Evolutionary conservation across 2,888 invertebrate species (phyloP).

Genomic region (Drosophila phalerata): DNA sequence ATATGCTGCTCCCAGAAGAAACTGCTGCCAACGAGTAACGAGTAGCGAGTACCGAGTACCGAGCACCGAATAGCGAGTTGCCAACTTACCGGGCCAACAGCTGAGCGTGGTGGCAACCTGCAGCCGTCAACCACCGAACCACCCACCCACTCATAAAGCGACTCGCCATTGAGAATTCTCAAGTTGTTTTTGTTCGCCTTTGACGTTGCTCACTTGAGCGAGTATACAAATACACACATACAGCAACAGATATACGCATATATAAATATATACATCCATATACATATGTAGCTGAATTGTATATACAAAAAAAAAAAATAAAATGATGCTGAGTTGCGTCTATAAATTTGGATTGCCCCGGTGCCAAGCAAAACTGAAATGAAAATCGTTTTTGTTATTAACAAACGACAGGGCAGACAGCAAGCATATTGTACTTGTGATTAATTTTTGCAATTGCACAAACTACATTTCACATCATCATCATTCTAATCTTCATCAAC

Average conservation of each 20-base stretch:
- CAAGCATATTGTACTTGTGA: conserved; percentile 24
- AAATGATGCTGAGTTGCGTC: conserved; percentile 50
- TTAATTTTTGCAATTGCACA: conserved; percentile 58
- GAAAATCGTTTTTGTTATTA: conserved; percentile 63
- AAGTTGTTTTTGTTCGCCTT: conserved; percentile 44
- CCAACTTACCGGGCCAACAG: conserved; percentile 52
- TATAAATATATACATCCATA: not conserved
- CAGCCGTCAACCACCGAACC: conserved; percentile 43
- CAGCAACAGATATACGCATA: conserved; percentile 9
- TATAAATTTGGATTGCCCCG: conserved; percentile 63
- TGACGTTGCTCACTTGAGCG: conserved; percentile 55
- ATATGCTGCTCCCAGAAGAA: conserved; percentile 11
- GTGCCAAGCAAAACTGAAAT: conserved; percentile 54
- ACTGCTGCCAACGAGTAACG: conserved; percentile 3
- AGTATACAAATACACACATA: conserved; percentile 16
- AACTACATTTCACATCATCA: conserved; percentile 35
- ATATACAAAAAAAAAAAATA: too few relatives aligned
- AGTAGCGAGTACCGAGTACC: not conserved
- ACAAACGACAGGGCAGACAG: conserved; percentile 45
- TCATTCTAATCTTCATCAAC: conserved; percentile 15
- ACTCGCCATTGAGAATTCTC: conserved; percentile 72
- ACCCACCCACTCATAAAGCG: conserved; percentile 54
- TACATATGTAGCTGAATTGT: conserved; percentile 34
- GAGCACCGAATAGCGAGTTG: conserved; percentile 9
- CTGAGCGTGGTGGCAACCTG: conserved; percentile 61